Percentiles rank a stretch among this genome's conserved stretches.
These are phyloP conservation scores for Leucopternis melanops DNA, from an alignment of 2,113 vertebrate species.

Conservation along the genomic window DNA sequence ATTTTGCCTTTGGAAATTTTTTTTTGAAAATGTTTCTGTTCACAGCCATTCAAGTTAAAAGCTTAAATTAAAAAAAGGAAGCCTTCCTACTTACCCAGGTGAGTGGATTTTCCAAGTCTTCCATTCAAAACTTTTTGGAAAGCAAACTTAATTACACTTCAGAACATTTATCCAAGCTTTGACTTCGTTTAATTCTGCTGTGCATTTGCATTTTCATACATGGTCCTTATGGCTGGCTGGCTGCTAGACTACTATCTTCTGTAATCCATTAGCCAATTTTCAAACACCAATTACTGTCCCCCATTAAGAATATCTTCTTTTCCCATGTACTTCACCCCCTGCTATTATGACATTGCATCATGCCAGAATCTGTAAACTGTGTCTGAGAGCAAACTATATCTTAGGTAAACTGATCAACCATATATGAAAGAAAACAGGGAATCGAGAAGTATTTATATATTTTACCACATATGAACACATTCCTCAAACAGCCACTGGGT, in stretches of 20 bases:
- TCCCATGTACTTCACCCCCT: not conserved
- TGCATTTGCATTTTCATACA: not conserved
- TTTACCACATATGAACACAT: not conserved
- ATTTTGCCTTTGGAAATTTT: not conserved
- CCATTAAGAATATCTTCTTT: not conserved
- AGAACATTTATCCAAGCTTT: not conserved
- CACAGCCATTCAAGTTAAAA: not conserved
- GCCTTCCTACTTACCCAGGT: not conserved
- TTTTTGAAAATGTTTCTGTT: not conserved
- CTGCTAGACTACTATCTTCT: not conserved
- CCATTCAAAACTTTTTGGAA: not conserved
- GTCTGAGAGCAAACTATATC: constrained; percentile 4
- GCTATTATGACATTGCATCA: not conserved
- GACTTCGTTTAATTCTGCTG: not conserved
- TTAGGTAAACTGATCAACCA: not conserved
- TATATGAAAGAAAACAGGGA: not conserved
- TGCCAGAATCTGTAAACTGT: not conserved
- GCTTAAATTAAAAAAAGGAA: not conserved
- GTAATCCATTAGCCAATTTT: not conserved
- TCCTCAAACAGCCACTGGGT: not conserved
- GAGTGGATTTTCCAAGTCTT: not conserved
- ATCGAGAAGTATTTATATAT: not conserved
- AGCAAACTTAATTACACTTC: not conserved
- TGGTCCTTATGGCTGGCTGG: not conserved
- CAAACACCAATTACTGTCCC: not conserved